Percentiles rank a stretch among this genome's conserved stretches.
Evolutionary conservation across 2,888 invertebrate genomes (phyloP).

Genomic region (Andrena trimmerana): DNA sequence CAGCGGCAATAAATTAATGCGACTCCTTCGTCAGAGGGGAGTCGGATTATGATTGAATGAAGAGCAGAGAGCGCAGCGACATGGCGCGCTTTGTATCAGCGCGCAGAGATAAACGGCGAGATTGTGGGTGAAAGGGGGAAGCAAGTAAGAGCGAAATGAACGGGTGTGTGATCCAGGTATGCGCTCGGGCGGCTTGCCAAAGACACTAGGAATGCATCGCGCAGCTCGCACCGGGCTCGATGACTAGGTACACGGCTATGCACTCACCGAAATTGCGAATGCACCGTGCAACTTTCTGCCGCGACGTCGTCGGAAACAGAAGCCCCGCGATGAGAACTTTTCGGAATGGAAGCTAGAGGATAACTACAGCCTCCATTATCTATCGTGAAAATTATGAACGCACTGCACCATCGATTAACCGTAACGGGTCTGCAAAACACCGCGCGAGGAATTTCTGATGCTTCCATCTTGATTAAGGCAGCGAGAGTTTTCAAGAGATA

Average conservation of each 20-base stretch:
- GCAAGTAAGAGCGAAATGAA: constrained; percentile 38
- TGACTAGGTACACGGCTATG: constrained; percentile 63
- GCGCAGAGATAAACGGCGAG: constrained; percentile 47
- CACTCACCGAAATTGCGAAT: constrained; percentile 67
- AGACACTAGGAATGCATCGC: constrained; percentile 55
- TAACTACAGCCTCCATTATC: not conserved
- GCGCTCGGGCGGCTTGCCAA: constrained; percentile 64
- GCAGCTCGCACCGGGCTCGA: constrained; percentile 35
- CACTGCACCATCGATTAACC: not conserved
- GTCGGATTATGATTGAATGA: constrained; percentile 1
- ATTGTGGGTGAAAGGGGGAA: constrained; percentile 30
- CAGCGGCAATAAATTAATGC: not conserved
- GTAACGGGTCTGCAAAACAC: not conserved
- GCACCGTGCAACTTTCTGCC: constrained; percentile 11
- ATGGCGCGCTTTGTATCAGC: constrained; percentile 29
- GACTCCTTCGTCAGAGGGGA: not conserved
- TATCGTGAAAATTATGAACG: not conserved
- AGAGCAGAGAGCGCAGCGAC: constrained; percentile 29
- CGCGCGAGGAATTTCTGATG: not conserved
- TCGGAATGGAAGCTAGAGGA: not conserved
- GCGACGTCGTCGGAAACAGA: constrained; percentile 2
- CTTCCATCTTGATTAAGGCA: constrained; percentile 8
- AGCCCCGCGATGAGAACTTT: not conserved
- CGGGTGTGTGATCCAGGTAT: constrained; percentile 61
- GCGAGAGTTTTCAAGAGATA: constrained; percentile 20